phyloP scores from a whole-genome alignment of 2,888 invertebrate genomes.

The Sinelater perroti region DNA sequence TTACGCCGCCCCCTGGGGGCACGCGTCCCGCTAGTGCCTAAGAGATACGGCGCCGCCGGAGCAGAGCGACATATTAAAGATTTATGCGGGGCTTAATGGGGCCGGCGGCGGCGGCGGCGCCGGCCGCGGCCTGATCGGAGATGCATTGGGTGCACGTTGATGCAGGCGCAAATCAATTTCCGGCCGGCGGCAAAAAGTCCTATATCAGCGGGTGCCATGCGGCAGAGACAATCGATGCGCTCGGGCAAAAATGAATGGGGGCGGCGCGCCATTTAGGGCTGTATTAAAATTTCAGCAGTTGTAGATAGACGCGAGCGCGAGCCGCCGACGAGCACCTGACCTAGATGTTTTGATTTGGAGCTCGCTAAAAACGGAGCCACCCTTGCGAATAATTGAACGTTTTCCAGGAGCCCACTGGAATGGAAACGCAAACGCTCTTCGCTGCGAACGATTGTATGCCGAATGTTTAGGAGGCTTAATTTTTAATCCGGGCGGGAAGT shows the following conservation, averaged over 20 bases:
- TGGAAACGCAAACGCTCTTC: constrained; percentile 14
- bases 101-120: neutral
- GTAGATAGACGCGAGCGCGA: constrained; percentile 24
- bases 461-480: too few species aligned
- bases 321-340: constrained; percentile 24
- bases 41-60: constrained; percentile 30
- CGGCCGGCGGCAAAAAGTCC: constrained; percentile 17
- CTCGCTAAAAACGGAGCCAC: constrained; percentile 8
- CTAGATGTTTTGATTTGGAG: constrained; percentile 27
- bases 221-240: constrained; percentile 30
- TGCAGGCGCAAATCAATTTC: constrained; percentile 26
- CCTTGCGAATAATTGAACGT: constrained; percentile 20
- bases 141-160: constrained; percentile 17
- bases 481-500: too few species aligned
- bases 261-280: constrained; percentile 16
- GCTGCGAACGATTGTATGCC: neutral
- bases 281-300: constrained; percentile 27
- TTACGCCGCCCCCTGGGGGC: constrained; percentile 35
- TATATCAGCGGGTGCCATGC: constrained; percentile 24
- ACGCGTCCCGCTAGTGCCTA: constrained; percentile 31
- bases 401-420: constrained; percentile 15
- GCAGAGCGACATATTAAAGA: constrained; percentile 34
- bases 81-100: constrained; percentile 29
- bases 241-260: constrained; percentile 28
- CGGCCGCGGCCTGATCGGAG: constrained; percentile 17